These are phyloP conservation scores for Rhagonycha lutea DNA, from an alignment of 2,888 invertebrate species.

Conservation along the genomic window DNA sequence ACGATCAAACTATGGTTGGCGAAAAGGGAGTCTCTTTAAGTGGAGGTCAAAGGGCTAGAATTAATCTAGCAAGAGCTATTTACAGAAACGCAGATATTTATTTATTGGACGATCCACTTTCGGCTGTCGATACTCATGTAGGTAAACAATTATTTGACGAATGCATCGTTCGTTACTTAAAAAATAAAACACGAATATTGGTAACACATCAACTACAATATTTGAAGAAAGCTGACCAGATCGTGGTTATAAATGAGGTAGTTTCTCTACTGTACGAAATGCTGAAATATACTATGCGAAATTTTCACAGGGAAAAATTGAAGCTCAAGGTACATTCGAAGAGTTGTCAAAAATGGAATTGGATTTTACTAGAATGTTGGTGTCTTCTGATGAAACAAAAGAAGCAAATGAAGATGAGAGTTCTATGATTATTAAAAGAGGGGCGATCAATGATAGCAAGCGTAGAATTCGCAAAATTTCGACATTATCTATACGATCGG, in stretches of 20 bases:
- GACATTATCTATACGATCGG: not conserved
- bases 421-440: not conserved
- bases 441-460: not conserved
- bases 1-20: conserved; percentile 61
- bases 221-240: conserved; percentile 59
- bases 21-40: conserved; percentile 78
- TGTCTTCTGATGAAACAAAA: conserved; percentile 38
- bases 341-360: conserved; percentile 62
- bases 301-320: conserved; percentile 57
- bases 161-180: conserved; percentile 65
- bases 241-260: conserved; percentile 59
- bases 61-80: conserved; percentile 77
- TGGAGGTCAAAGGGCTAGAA: conserved; percentile 81
- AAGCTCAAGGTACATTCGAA: conserved; percentile 63
- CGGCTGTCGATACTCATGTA: conserved; percentile 79
- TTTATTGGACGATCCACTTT: conserved; percentile 78
- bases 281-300: too few species aligned
- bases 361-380: conserved; percentile 61
- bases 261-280: not conserved
- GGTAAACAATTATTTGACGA: conserved; percentile 75
- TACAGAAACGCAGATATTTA: conserved; percentile 79
- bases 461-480: not conserved
- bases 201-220: conserved; percentile 76
- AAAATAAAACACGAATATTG: conserved; percentile 64
- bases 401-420: conserved; percentile 14